Evolutionary conservation across 2,113 vertebrate genomes (phyloP), one percentile per base, ranked within the genome.

Genomic region (Amazona vittata): DNA sequence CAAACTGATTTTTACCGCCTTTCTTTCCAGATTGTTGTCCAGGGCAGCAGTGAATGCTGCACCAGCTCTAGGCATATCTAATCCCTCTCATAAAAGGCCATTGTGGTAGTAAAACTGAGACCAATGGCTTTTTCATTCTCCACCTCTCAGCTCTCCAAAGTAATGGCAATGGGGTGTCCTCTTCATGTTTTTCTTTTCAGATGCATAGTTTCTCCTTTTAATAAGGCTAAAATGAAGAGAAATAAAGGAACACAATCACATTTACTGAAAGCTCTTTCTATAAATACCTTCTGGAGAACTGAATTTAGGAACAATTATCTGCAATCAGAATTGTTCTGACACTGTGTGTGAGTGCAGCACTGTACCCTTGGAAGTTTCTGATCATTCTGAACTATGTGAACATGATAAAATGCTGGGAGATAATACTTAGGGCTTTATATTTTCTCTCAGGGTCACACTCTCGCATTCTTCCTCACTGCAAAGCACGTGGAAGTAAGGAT

Each of bases 61-160:
- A 95, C 95, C 97, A 97, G 96, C 93, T 96, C 96, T 87, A 94
- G 94, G 97, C 97, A 46, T 98, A 86, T 97, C 97, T 98, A 98
- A 98, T 98, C 97, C 96, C 79, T 90, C 97, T 98, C 95, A 98
- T 98, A 98, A 98, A 98, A 98, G 97, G 94, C 96, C 96, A 97
- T 98, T 98, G 98, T 98, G 94, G 91, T 92, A 94, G 95, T 94
- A 98, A 98, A 98, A 97, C 98, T 97, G 97, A 98, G 96, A 98
- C 97, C 97, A 98, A 98, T 97, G 95, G 97, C 95, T 97, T 98
- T 98, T 97, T 97, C 96, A 97, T 97, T 97, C 98, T 97, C 96
- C 81, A 96, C 82, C 91, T 97, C 97, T 97, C 97, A 93, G 94
- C 93, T 91, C 94, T 97, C 97, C 96, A 96, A 93, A 98, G 91